phyloP scores from a whole-genome alignment of 2,113 vertebrate genomes.

The Scolopax mira region DNA sequence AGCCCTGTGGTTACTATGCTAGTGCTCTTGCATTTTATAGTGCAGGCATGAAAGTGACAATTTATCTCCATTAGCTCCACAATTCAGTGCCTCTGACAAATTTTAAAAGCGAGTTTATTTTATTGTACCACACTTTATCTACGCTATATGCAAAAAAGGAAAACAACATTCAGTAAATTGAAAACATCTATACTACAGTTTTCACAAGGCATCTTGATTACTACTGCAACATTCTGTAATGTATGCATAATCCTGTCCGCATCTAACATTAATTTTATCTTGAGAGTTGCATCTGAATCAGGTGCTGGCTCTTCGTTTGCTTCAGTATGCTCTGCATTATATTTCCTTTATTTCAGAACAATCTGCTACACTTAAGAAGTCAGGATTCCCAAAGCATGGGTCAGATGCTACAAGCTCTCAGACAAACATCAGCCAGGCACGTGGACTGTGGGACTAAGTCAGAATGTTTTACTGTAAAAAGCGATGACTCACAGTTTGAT shows the following conservation, averaged over 20 bases:
- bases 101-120: constrained; percentile 3
- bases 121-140: background rate
- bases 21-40: constrained; percentile 33
- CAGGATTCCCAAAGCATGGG: background rate
- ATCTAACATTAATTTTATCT: constrained; percentile 26
- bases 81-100: background rate
- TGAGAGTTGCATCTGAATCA: constrained; percentile 17
- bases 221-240: constrained; percentile 14
- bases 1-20: constrained; percentile 13
- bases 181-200: background rate
- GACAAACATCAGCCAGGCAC: background rate
- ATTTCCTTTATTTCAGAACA: background rate
- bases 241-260: background rate
- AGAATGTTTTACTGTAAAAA: background rate
- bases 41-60: background rate
- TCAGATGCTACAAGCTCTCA: background rate
- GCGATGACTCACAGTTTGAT: constrained; percentile 30
- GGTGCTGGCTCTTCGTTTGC: constrained; percentile 20
- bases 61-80: background rate
- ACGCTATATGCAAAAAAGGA: background rate
- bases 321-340: background rate
- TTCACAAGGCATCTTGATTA: constrained; percentile 30
- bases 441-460: background rate
- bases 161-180: background rate
- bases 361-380: background rate